Conservation (phyloP, 2,113 vertebrate species). For the Emydocephalus ijimae region DNA sequence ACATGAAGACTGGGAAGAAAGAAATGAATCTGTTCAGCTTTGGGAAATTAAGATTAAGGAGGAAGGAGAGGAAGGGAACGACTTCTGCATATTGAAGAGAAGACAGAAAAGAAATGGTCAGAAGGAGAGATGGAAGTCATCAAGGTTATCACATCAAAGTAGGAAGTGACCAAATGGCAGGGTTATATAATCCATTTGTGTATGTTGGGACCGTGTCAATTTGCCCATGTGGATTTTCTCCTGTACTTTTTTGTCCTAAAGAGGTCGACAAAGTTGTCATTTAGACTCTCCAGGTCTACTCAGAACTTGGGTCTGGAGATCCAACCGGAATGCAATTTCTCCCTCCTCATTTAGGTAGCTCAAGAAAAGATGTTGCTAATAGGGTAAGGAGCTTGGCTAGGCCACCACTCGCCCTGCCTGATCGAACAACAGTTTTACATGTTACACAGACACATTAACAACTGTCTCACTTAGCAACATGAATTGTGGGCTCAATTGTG, state of each 20-base stretch:
- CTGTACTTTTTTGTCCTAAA: not conserved
- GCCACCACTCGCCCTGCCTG: not conserved
- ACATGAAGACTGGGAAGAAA: not conserved
- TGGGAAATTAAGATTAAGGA: not conserved
- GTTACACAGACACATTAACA: no score
- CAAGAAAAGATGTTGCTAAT: not conserved
- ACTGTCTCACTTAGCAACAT: no score
- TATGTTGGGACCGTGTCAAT: not conserved
- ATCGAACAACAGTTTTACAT: not conserved
- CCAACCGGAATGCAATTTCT: not conserved
- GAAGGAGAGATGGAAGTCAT: not conserved
- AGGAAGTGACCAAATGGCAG: no score
- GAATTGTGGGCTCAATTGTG: no score
- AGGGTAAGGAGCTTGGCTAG: not conserved
- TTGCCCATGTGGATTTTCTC: not conserved
- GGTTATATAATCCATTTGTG: not conserved
- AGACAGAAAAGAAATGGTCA: not conserved
- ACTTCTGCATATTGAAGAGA: not conserved
- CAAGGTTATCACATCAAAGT: not conserved
- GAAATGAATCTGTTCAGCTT: not conserved
- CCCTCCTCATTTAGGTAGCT: not conserved
- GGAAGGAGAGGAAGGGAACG: not conserved
- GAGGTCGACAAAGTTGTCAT: not conserved
- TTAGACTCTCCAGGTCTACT: not conserved
- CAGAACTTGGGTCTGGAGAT: not conserved